phyloP scores from a whole-genome alignment of 2,888 invertebrate genomes.

The Amblyteles armatorius region DNA sequence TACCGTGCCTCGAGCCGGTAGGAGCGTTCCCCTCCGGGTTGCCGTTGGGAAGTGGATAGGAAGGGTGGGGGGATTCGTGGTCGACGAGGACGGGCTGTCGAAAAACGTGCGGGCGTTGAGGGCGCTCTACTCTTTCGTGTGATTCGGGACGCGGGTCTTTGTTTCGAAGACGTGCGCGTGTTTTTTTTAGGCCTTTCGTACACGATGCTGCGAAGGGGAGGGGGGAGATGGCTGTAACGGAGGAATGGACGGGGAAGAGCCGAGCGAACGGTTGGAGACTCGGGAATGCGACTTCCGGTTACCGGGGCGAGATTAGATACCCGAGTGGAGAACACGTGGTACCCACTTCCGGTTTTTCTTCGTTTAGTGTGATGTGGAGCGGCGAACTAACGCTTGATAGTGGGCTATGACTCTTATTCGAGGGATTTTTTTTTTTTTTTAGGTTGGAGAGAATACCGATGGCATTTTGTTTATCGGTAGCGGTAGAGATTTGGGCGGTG shows the following conservation, averaged over 20 bases:
- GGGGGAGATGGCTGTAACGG: too few species aligned
- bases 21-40: slow-evolving; percentile 57
- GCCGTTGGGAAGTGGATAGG: slow-evolving; percentile 39
- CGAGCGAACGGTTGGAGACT: not conserved
- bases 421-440: not conserved
- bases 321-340: slow-evolving; percentile 14
- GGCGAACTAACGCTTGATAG: not conserved
- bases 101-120: slow-evolving; percentile 32
- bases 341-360: slow-evolving; percentile 1
- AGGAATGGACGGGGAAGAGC: not conserved
- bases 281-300: slow-evolving; percentile 23
- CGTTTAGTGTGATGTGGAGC: not conserved
- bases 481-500: not conserved
- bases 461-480: not conserved
- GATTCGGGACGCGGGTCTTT: slow-evolving; percentile 25
- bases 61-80: slow-evolving; percentile 50
- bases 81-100: slow-evolving; percentile 40
- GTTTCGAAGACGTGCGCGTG: slow-evolving; percentile 32
- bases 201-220: not conserved
- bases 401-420: not conserved
- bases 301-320: slow-evolving; percentile 6
- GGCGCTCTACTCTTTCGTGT: slow-evolving; percentile 42
- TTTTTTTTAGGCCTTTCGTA: not conserved
- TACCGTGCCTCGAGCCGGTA: slow-evolving; percentile 56
- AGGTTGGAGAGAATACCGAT: too few species aligned